Percentiles rank a stretch among this genome's conserved stretches.
Evolutionary conservation across 2,888 invertebrate species (phyloP).

Genomic region (Dorcus parallelipipedus): DNA sequence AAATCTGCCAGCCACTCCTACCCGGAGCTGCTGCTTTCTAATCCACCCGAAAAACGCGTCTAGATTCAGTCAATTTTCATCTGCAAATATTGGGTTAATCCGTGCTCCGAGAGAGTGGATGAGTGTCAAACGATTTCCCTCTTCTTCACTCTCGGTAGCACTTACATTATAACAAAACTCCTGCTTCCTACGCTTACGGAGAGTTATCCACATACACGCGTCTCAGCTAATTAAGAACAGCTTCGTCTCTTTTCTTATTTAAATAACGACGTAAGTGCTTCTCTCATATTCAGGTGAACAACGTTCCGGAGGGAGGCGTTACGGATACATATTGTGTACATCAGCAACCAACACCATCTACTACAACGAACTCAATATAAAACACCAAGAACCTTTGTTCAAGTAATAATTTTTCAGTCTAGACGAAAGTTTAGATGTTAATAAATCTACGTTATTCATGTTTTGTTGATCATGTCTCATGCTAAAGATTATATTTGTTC

Average conservation of each 20-base stretch:
- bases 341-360: too few species aligned
- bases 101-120: conserved; percentile 27
- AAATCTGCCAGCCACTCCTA: conserved; percentile 28
- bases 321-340: too few species aligned
- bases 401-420: too few species aligned
- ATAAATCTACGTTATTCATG: too few species aligned
- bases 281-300: too few species aligned
- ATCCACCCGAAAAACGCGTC: conserved; percentile 36
- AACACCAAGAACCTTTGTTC: too few species aligned
- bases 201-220: not conserved
- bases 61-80: conserved; percentile 49
- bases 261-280: too few species aligned
- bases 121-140: conserved; percentile 38
- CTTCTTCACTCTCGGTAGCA: conserved; percentile 33
- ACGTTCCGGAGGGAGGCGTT: too few species aligned
- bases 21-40: conserved; percentile 26
- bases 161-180: conserved; percentile 47
- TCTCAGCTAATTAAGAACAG: not conserved
- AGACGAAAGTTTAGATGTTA: too few species aligned
- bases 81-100: conserved; percentile 51
- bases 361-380: too few species aligned
- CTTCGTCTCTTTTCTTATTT: not conserved
- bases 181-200: not conserved
- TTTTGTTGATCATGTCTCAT: too few species aligned
- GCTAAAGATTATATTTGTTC: too few species aligned